Conservation (phyloP, 2,797 vertebrate genomes). For the Clarias laeviceps region DNA sequence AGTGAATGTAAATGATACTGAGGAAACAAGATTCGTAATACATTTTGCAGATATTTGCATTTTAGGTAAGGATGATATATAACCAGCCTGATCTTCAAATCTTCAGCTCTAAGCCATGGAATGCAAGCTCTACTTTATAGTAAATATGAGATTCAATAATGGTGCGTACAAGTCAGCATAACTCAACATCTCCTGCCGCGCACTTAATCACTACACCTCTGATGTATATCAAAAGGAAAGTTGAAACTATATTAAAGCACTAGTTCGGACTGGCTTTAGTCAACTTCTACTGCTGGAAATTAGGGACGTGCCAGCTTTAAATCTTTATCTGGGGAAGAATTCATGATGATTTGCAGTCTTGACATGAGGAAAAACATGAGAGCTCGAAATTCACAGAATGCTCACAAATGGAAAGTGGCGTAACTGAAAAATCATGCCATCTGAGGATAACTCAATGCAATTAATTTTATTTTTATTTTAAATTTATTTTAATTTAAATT, state of each 20-base stretch:
- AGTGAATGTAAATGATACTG: not conserved
- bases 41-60: not conserved
- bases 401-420: not conserved
- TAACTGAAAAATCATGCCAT: not conserved
- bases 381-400: not conserved
- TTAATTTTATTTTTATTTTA: not conserved
- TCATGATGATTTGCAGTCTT: not conserved
- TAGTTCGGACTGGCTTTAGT: not conserved
- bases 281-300: not conserved
- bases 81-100: not conserved
- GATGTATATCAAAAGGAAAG: not conserved
- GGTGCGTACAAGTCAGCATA: constrained; percentile 16
- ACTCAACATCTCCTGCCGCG: not conserved
- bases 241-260: not conserved
- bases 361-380: not conserved
- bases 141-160: constrained; percentile 14
- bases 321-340: not conserved
- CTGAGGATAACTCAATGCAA: not conserved
- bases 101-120: not conserved
- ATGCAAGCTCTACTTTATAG: not conserved
- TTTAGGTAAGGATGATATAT: not conserved
- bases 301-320: not conserved
- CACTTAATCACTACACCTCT: not conserved
- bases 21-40: not conserved
- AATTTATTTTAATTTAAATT: too few species aligned